Evolutionary conservation across 2,888 invertebrate species (phyloP).

Genomic region (Phengaris alcon): DNA sequence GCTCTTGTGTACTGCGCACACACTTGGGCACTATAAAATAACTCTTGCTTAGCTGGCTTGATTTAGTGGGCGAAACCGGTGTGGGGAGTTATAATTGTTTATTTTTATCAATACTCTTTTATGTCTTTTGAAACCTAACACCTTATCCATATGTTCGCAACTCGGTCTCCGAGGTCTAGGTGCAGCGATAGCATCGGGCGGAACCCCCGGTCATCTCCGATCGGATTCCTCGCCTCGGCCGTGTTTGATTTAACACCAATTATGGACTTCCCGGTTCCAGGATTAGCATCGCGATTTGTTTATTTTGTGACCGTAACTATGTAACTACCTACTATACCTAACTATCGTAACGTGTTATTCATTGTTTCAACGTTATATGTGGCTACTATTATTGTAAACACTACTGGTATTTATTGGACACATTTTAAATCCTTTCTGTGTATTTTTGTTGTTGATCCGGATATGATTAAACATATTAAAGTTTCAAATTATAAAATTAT

Average conservation of each 20-base stretch:
- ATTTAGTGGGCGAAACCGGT: too few relatives aligned
- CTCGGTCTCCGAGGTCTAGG: conserved; percentile 57
- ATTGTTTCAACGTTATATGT: conserved; percentile 9
- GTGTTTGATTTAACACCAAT: conserved; percentile 79
- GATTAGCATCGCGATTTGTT: conserved; percentile 47
- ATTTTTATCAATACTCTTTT: neutral
- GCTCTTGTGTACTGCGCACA: too few relatives aligned
- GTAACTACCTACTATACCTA: neutral
- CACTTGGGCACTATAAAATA: too few relatives aligned
- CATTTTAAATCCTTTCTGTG: too few relatives aligned
- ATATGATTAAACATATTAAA: too few relatives aligned
- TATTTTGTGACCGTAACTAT: conserved; percentile 25
- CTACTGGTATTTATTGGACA: neutral
- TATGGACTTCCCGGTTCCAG: conserved; percentile 74
- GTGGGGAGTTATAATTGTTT: too few relatives aligned
- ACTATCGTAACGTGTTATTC: conserved; percentile 24
- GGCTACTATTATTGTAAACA: neutral
- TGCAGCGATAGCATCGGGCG: conserved; percentile 70
- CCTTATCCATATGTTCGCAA: conserved; percentile 38
- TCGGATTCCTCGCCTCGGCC: conserved; percentile 76
- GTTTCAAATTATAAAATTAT: too few relatives aligned
- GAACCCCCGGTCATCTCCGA: conserved; percentile 75
- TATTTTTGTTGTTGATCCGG: too few relatives aligned
- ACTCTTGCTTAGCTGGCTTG: too few relatives aligned
- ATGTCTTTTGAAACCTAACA: neutral